phyloP scores from a whole-genome alignment of 2,888 invertebrate species.

The Agrenia bidenticulata region DNA sequence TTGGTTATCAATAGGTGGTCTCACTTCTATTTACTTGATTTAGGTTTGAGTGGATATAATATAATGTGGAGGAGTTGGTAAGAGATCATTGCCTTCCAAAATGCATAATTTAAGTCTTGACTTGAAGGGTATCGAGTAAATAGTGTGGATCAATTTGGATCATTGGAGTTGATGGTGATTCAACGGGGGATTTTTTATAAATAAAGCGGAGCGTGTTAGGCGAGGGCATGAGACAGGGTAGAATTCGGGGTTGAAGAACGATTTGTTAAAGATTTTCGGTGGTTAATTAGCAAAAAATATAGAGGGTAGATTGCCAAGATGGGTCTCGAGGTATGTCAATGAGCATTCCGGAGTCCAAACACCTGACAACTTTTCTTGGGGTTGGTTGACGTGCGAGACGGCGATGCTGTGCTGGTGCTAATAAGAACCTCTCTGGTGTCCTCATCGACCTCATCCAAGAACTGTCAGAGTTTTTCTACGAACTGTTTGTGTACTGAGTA shows the following conservation, averaged over 20 bases:
- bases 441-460: not conserved
- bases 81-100: too few species aligned
- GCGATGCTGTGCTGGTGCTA: not conserved
- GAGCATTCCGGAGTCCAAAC: slow-evolving; percentile 48
- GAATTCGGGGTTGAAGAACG: slow-evolving; percentile 23
- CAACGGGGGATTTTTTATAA: too few species aligned
- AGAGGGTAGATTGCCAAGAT: slow-evolving; percentile 43
- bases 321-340: slow-evolving; percentile 49
- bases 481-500: not conserved
- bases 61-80: too few species aligned
- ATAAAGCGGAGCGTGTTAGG: too few species aligned
- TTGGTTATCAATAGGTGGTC: not conserved
- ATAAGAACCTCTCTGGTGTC: not conserved
- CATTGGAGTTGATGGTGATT: too few species aligned
- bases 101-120: too few species aligned
- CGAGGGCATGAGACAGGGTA: too few species aligned
- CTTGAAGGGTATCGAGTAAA: too few species aligned
- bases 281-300: slow-evolving; percentile 50
- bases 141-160: too few species aligned
- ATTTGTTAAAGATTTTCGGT: slow-evolving; percentile 49
- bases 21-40: not conserved
- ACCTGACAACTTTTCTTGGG: slow-evolving; percentile 42
- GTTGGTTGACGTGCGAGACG: not conserved
- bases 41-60: too few species aligned
- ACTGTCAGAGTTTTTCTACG: not conserved